Base-by-base conservation (phyloP, 2,797 vertebrate genomes). In the Cynodonichthys magdalenae region DNA sequence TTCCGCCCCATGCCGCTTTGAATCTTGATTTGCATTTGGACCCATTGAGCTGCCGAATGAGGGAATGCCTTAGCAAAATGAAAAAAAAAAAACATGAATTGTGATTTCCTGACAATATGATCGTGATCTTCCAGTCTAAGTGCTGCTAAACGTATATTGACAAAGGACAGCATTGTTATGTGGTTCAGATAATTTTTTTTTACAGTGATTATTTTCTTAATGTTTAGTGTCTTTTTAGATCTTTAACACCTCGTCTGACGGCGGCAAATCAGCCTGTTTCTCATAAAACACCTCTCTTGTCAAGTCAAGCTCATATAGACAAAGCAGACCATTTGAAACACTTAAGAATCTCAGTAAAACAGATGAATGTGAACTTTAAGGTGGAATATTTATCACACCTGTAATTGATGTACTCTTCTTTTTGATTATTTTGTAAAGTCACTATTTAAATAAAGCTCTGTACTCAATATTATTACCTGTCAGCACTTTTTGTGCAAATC, bases 381-480 rank as follows among this genome's bases (percentile, higher is more conserved):
- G 93, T 96, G 94, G 93, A 90, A 95, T 97, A 96, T 96, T 96
- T 96, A 96, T 96, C 96, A 94, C 92, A 93, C 90, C 93, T 96
- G 94, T 96, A 95, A 95, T 95, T 96, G 95, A 96, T 96, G 94
- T 96, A 96, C 93, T 94, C 93, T 74, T 93, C 92, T 92, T 36
- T 31, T 92, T 91, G 27, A 20, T 94, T 92, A 91, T 92, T 49
- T 9, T 91, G 92, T 92, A 92, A 94, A 96, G 95, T 94, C 94
- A 96, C 94, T 96, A 96, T 98, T 98, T 97, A 98, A 93, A 97
- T 98, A 98, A 96, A 96, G 92, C 94, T 94, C 93, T 93, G 94
- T 94, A 95, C 94, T 94, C 94, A 79, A n/a, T 69, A 64, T 67
- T 42, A 59, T 53, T 34, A 27, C 36, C 15, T 15, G 14, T 57